phyloP scores from a whole-genome alignment of 2,113 vertebrate species.

The Lamprotornis superbus region DNA sequence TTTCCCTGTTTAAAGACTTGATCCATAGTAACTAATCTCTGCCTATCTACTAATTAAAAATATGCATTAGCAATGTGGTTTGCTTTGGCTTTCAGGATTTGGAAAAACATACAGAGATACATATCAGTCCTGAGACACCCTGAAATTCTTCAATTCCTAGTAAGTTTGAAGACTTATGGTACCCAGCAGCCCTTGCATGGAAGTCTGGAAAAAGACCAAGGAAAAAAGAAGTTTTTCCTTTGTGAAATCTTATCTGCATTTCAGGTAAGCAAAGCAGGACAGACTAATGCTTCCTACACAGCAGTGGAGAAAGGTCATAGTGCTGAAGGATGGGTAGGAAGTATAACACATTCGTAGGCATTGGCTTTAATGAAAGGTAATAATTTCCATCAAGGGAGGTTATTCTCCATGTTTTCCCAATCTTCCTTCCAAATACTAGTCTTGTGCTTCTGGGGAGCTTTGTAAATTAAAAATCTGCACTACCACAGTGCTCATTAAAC shows the following conservation, averaged over 20 bases:
- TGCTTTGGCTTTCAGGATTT: background rate
- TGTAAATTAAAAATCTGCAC: background rate
- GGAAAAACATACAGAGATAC: background rate
- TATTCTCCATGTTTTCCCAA: background rate
- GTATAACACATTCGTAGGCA: background rate
- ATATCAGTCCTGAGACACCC: background rate
- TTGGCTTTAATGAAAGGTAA: background rate
- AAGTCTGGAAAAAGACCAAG: background rate
- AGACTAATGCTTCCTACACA: background rate
- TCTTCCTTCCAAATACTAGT: background rate
- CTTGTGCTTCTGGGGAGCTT: background rate
- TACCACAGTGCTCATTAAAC: background rate
- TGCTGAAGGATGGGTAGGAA: background rate
- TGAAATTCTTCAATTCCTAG: background rate
- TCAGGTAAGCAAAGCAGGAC: background rate
- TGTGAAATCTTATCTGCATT: background rate
- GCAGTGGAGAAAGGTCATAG: background rate
- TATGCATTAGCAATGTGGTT: background rate
- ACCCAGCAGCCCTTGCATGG: background rate
- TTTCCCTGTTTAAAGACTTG: background rate
- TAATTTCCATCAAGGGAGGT: background rate
- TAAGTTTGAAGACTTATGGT: background rate
- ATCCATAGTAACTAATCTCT: background rate
- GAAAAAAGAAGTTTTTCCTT: background rate
- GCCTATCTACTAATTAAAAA: background rate